A percentile compares a stretch with the other conserved stretches of the same genome.
phyloP scores from a whole-genome alignment of 2,888 invertebrate genomes.

The Cataglyphis altisquamis region DNA sequence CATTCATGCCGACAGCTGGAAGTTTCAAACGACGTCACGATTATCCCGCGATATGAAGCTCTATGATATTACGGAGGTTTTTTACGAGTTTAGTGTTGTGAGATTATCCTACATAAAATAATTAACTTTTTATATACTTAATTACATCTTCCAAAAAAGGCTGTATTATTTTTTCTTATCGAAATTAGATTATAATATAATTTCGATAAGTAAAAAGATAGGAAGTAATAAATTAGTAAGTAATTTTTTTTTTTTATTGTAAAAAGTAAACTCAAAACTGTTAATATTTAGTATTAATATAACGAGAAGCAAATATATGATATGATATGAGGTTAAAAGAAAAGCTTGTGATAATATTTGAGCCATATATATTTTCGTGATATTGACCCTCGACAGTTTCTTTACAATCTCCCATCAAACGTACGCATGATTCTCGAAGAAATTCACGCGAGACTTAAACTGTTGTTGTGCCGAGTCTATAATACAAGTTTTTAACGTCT shows the following conservation, averaged over 20 bases:
- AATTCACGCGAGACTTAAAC: conserved; percentile 15
- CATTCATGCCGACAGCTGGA: conserved; percentile 73
- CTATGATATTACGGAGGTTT: conserved; percentile 44
- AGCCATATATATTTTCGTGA: not conserved
- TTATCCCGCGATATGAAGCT: conserved; percentile 49
- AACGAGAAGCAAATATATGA: not conserved
- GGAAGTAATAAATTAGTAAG: not conserved
- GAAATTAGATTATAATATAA: not conserved
- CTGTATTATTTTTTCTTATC: not conserved
- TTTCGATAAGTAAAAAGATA: not conserved
- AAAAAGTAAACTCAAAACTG: not conserved
- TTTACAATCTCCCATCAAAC: conserved; percentile 1
- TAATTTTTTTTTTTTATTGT: too few species aligned
- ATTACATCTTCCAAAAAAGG: not conserved
- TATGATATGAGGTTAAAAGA: not conserved
- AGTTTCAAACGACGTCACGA: conserved; percentile 72
- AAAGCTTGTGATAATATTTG: conserved; percentile 12
- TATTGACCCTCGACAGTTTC: not conserved
- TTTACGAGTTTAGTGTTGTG: not conserved
- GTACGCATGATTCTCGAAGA: not conserved
- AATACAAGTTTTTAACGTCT: conserved; percentile 9
- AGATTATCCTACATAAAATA: conserved; percentile 13
- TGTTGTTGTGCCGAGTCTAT: not conserved
- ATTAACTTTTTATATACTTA: not conserved
- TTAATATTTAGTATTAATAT: not conserved